Percentiles rank a stretch among this genome's conserved stretches.
Evolutionary conservation across 2,797 vertebrate genomes (phyloP).

Genomic region (Picus viridis): DNA sequence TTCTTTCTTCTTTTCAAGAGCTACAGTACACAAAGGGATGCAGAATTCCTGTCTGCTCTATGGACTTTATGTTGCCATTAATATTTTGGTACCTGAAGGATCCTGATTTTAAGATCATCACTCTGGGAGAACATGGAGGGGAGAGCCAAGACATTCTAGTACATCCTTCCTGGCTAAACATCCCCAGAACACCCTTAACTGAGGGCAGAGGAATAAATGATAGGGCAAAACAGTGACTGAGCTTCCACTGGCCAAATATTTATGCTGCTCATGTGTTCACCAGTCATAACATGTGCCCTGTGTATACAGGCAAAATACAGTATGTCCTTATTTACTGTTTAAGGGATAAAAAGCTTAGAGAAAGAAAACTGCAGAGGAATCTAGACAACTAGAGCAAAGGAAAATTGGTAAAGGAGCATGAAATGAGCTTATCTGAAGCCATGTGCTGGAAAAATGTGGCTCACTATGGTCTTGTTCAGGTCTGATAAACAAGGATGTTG

Average conservation of each 20-base stretch:
- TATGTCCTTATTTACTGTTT: neutral
- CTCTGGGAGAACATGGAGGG: neutral
- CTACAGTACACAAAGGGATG: neutral
- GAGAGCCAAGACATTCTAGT: neutral
- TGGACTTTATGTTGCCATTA: neutral
- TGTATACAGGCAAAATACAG: neutral
- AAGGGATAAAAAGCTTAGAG: neutral
- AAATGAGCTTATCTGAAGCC: neutral
- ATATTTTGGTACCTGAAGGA: neutral
- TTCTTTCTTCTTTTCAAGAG: neutral
- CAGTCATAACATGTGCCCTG: neutral
- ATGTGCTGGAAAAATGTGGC: neutral
- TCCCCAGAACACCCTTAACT: neutral
- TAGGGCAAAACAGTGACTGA: neutral
- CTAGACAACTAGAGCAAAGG: neutral
- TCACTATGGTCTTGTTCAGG: neutral
- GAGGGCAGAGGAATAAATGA: neutral
- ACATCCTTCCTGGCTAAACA: neutral
- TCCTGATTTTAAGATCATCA: neutral
- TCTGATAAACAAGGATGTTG: neutral
- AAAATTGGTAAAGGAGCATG: neutral
- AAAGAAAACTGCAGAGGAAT: neutral
- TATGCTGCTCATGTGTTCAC: neutral
- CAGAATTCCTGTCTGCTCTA: neutral
- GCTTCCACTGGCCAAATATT: neutral